A percentile compares a stretch with the other conserved stretches of the same genome.
Evolutionary conservation across 2,888 invertebrate genomes (phyloP).

Genomic region (Neoscelio sp.): DNA sequence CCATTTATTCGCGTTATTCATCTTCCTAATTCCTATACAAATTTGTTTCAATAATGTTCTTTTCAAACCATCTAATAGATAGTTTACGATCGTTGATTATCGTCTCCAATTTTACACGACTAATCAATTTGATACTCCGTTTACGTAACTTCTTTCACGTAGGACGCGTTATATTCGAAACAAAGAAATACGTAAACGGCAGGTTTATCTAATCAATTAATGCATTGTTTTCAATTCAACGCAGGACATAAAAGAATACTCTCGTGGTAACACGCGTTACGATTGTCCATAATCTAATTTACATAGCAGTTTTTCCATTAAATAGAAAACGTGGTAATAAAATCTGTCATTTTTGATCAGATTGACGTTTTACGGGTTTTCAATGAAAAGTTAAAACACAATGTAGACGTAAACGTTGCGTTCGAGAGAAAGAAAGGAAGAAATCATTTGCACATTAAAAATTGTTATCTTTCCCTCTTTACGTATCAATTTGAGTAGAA

Average conservation of each 20-base stretch:
- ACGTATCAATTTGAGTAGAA: no score
- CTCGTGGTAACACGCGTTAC: conserved; percentile 6
- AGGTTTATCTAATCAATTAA: conserved; percentile 40
- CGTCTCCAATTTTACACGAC: conserved; percentile 21
- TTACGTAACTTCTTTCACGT: not conserved
- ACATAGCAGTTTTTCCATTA: conserved; percentile 43
- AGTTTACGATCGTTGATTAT: conserved; percentile 32
- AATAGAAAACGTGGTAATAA: conserved; percentile 26
- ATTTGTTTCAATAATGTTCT: not conserved
- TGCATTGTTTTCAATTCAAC: conserved; percentile 16
- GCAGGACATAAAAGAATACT: not conserved
- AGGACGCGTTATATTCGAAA: conserved; percentile 17
- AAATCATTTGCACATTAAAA: no score
- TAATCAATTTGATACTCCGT: conserved; percentile 34
- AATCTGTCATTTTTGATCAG: no score
- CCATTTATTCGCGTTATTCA: not conserved
- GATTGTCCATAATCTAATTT: conserved; percentile 30
- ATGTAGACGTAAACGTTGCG: no score
- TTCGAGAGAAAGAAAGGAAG: no score
- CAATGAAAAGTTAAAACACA: no score
- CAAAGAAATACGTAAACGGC: conserved; percentile 6
- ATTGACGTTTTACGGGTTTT: no score
- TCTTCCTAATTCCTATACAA: no score
- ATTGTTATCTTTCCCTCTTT: no score
- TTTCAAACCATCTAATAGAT: conserved; percentile 25